Conservation (phyloP, 2,113 vertebrate species). For the Sceloporus undulatus region DNA sequence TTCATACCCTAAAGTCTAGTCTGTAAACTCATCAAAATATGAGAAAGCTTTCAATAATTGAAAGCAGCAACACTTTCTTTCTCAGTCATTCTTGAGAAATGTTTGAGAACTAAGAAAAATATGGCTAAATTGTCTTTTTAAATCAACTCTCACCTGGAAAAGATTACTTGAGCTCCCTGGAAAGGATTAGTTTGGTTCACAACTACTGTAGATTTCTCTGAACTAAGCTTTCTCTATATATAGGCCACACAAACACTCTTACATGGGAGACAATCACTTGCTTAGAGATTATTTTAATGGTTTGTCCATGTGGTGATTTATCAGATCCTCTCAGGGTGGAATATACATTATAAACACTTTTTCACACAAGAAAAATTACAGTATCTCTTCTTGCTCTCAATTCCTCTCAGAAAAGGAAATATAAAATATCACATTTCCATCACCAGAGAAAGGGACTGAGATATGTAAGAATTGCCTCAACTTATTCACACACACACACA, state of each 20-base stretch:
- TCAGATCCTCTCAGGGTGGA: neutral
- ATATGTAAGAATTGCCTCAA: constrained; percentile 25
- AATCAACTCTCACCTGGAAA: neutral
- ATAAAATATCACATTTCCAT: constrained; percentile 10
- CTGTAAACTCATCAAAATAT: constrained; percentile 8
- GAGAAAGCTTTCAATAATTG: constrained; percentile 1
- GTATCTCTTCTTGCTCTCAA: neutral
- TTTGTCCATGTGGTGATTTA: neutral
- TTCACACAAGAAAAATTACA: neutral
- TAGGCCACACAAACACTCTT: neutral
- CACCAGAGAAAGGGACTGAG: constrained; percentile 6
- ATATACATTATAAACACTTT: neutral
- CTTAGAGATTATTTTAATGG: neutral
- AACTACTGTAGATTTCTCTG: neutral
- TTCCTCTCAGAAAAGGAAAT: constrained; percentile 11
- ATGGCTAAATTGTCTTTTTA: neutral
- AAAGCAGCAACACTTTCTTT: constrained; percentile 10
- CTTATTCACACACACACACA: constrained; percentile 32
- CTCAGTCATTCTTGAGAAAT: accelerated
- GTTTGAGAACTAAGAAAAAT: neutral
- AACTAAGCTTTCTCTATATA: neutral
- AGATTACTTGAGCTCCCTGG: neutral
- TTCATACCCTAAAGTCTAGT: neutral
- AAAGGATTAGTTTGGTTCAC: constrained; percentile 3
- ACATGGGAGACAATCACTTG: neutral